Percentiles rank a stretch among this genome's conserved stretches.
Evolutionary conservation across 2,888 invertebrate genomes (phyloP).

Genomic region (Sepioteuthis lessoniana): DNA sequence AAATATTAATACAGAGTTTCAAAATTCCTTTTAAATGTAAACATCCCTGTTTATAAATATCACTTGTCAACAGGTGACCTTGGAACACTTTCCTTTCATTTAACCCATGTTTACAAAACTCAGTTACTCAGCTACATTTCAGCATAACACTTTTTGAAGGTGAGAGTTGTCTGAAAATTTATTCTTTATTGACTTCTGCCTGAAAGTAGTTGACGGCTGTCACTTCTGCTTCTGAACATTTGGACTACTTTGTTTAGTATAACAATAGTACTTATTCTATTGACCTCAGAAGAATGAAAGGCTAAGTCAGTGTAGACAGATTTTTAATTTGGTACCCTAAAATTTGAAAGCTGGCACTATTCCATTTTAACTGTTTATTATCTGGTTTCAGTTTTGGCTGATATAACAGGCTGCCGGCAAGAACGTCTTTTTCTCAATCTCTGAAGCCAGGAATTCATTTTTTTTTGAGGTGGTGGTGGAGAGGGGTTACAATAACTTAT

Average conservation of each 20-base stretch:
- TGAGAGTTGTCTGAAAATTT: neutral
- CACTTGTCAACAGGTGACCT: too few relatives aligned
- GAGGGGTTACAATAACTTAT: neutral
- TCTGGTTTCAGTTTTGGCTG: neutral
- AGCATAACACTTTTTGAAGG: neutral
- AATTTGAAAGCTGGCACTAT: neutral
- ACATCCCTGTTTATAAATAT: too few relatives aligned
- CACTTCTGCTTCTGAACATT: neutral
- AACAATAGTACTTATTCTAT: neutral
- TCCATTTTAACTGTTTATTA: neutral
- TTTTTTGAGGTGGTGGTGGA: too few relatives aligned
- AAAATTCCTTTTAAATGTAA: too few relatives aligned
- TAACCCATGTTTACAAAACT: too few relatives aligned
- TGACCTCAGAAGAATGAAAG: neutral
- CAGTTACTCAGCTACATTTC: too few relatives aligned
- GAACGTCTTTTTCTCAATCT: neutral
- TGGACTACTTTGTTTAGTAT: neutral
- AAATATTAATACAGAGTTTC: too few relatives aligned
- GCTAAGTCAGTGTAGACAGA: neutral
- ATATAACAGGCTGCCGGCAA: neutral
- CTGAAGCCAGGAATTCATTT: neutral
- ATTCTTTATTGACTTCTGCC: neutral
- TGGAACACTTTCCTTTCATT: too few relatives aligned
- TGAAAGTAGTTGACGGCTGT: neutral
- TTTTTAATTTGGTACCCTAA: conserved; percentile 33